Conservation (phyloP, 2,888 invertebrate species). For the Aleiodes alternator region DNA sequence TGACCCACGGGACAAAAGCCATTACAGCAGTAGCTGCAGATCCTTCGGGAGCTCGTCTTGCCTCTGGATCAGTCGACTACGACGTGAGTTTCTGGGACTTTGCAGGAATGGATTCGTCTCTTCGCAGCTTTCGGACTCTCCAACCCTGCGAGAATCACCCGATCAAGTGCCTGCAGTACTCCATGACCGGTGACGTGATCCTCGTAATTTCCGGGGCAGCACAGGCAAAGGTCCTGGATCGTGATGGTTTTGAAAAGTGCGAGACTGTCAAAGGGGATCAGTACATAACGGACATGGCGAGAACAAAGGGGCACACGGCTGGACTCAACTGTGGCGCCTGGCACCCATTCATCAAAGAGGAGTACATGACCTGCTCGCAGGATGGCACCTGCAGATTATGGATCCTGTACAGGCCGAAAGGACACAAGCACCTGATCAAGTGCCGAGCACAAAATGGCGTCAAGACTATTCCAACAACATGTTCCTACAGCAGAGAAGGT, state of each 20-base stretch:
- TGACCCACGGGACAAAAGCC: constrained; percentile 93
- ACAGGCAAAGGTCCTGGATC: constrained; percentile 94
- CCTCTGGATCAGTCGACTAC: constrained; percentile 96
- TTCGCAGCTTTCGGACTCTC: constrained; percentile 92
- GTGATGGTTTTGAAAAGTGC: constrained; percentile 95
- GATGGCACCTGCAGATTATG: constrained; percentile 96
- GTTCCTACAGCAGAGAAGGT: constrained; percentile 90
- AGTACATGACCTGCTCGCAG: constrained; percentile 95
- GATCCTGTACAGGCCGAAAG: constrained; percentile 87
- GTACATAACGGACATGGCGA: constrained; percentile 95
- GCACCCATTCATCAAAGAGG: constrained; percentile 93
- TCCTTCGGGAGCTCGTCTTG: constrained; percentile 93
- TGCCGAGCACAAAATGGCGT: constrained; percentile 91
- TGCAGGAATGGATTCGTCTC: constrained; percentile 96
- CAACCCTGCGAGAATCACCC: constrained; percentile 97
- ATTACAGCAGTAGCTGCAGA: constrained; percentile 94
- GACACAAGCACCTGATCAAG: constrained; percentile 90
- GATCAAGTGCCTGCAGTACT: constrained; percentile 92
- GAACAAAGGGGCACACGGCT: constrained; percentile 96
- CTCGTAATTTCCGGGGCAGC: constrained; percentile 94
- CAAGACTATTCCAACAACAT: constrained; percentile 89
- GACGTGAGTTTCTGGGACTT: constrained; percentile 99
- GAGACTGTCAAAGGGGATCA: constrained; percentile 97
- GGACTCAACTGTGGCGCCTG: constrained; percentile 91
- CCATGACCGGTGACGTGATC: constrained; percentile 94